phyloP scores from a whole-genome alignment of 2,113 vertebrate genomes.

The Herpailurus yagouaroundi region DNA sequence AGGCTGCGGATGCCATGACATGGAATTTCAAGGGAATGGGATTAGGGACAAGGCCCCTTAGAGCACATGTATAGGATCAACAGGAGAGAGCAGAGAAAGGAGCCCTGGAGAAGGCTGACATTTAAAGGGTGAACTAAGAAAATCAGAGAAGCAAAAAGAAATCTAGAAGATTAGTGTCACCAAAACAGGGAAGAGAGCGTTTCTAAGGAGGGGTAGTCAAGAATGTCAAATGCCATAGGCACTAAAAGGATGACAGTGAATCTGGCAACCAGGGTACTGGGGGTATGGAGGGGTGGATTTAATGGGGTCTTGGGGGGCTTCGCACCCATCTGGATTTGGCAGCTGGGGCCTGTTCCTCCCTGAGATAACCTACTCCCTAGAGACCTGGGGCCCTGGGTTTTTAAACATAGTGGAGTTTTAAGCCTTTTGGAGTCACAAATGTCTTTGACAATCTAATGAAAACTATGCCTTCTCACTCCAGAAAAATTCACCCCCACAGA shows the following conservation, averaged over 20 bases:
- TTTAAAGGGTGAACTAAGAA: neutral
- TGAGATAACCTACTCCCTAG: neutral
- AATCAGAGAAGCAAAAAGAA: neutral
- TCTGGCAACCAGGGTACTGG: neutral
- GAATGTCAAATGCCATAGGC: neutral
- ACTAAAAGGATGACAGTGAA: neutral
- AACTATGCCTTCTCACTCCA: neutral
- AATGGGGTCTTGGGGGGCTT: neutral
- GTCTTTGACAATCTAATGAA: neutral
- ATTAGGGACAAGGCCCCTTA: neutral
- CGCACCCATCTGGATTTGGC: neutral
- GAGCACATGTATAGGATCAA: accelerated
- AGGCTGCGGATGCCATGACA: neutral
- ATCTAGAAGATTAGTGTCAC: neutral
- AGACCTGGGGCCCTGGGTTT: neutral
- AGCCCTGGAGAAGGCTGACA: neutral
- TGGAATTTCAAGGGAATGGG: neutral
- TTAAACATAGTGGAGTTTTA: neutral
- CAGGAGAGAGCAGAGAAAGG: neutral
- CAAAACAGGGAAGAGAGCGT: neutral
- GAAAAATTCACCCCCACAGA: slow-evolving; percentile 13
- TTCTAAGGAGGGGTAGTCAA: neutral
- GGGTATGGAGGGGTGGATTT: too few species aligned
- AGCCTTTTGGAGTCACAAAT: neutral
- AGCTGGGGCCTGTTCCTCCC: neutral